Conservation (phyloP, 2,797 vertebrate species). For the Australoheros facetus region DNA sequence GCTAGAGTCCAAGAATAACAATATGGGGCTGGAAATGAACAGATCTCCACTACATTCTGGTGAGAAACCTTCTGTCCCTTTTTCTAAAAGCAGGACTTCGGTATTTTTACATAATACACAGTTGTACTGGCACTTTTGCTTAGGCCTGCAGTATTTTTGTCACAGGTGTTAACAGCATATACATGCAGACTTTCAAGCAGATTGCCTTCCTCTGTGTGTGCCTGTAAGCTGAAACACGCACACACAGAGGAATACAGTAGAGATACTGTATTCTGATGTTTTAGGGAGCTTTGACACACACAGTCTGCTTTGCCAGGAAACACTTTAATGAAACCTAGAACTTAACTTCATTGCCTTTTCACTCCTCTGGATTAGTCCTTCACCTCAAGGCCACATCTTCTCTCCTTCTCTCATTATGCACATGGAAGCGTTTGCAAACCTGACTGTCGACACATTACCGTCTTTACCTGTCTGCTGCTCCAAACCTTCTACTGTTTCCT, state of each 20-base stretch:
- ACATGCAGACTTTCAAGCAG: conserved; percentile 2
- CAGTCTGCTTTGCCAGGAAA: conserved; percentile 54
- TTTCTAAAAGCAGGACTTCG: background rate
- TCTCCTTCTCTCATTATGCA: conserved; percentile 16
- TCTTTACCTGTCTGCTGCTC: conserved; percentile 51
- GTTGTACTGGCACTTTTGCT: background rate
- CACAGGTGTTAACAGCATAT: conserved; percentile 1
- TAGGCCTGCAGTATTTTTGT: background rate
- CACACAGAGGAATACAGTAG: conserved; percentile 34
- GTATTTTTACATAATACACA: background rate
- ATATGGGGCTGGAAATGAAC: background rate
- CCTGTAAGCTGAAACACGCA: conserved; percentile 5
- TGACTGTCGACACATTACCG: conserved; percentile 33
- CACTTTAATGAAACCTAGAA: conserved; percentile 62
- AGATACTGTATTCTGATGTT: conserved; percentile 40
- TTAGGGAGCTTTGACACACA: conserved; percentile 31
- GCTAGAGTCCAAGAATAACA: background rate
- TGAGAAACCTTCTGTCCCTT: background rate
- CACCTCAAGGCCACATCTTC: conserved; percentile 46
- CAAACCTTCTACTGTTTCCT: conserved; percentile 48
- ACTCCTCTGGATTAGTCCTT: conserved; percentile 49
- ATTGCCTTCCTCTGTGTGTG: background rate
- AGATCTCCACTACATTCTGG: rapidly evolving
- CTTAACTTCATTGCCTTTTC: conserved; percentile 48
- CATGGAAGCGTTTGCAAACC: conserved; percentile 48